Evolutionary conservation across 2,113 vertebrate species (phyloP), one percentile per base, ranked within the genome.

Genomic region (Gallinago jamesoni): DNA sequence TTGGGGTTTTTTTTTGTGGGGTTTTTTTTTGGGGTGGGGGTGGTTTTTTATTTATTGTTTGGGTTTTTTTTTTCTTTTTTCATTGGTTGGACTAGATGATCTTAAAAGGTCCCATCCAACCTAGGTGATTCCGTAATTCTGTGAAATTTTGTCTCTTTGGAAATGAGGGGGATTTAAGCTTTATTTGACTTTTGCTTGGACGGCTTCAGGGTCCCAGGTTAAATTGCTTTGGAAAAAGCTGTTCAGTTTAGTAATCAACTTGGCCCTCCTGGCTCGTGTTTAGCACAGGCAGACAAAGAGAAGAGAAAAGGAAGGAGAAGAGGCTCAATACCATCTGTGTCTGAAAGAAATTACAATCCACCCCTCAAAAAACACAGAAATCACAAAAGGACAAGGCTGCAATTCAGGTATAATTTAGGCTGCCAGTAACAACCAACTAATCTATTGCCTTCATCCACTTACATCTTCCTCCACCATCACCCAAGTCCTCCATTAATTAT

Each of bases 181-280:
- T 68, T 41, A 15, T 31, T 41, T 55, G 64, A 4, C n/a, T 77
- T 37, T 23, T 33, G 37, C 28, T 11, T 70, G 59, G 64, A 60
- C 5, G 11, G 28, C 47, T 89, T 76, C 16, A 56, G 45, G 53
- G 52, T 52, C 55, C n/a, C 33, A 12, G 14, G 41, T 72, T 6
- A 25, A 86, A n/a, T 33, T n/a, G 37, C 62, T 78, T 41, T 53
- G 48, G 66, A 43, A 75, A 57, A 85, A 81, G 48, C 24, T 12
- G 3, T 12, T 86, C 9, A 10, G 57, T 12, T 47, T 8, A 73
- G 57, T 27, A 33, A 41, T 14, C 31, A 56, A 4, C 76, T 78
- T 70, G 18, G 35, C 33, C 45, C 30, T 85, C 41, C 30, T 47
- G 50, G 45, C 56, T 66, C 67, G 33, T 0, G 0, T 31, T n/a